Evolutionary conservation across 2,888 invertebrate species (phyloP), one percentile per base, ranked within the genome.

Genomic region (Cyaniris semiargus): DNA sequence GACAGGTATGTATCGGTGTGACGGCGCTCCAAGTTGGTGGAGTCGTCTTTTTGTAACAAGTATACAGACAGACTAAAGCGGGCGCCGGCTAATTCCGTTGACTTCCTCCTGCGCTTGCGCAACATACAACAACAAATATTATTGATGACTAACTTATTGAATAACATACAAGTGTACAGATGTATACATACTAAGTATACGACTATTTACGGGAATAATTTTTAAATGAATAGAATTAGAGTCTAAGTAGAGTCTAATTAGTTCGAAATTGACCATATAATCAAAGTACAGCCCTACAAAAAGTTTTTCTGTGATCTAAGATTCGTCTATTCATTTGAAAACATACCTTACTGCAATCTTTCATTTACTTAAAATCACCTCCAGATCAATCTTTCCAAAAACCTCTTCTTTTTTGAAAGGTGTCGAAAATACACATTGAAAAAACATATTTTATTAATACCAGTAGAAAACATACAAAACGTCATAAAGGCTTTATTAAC

Each of bases 91-190:
- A 91, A 90, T 88, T 93, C 89, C 83, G 90, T 86, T 80, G 72
- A 86, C 89, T 89, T 90, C 90, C 89, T 88, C 89, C 91, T 92
- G 86, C 89, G 90, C 87, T 91, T 91, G 81, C 74, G 70, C 79
- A 58, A 48, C 70, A 48, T 13, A 75, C 18, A 23, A 60, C 23
- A 60, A 60, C 53, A 53, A 18, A 8, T 38, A 38, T 38, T 48
- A 48, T 60, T 23, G 60, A 66, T 66, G 66, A 66, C 66, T 66
- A 27, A 66, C 66, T 66, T 66, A 15, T 15, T 66, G 27, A 66
- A 15, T 27, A 60, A 58, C 58, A 58, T 58, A 53, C 13, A 23
- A 8, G 13, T 21, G 21, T 60, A 60, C 3, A 23, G 6, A 8
- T 58, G n/a, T 21, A n/a, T n/a, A n/a, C 58, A 58, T 3, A 21